phyloP scores from a whole-genome alignment of 2,888 invertebrate species.

The Tipula helvola region DNA sequence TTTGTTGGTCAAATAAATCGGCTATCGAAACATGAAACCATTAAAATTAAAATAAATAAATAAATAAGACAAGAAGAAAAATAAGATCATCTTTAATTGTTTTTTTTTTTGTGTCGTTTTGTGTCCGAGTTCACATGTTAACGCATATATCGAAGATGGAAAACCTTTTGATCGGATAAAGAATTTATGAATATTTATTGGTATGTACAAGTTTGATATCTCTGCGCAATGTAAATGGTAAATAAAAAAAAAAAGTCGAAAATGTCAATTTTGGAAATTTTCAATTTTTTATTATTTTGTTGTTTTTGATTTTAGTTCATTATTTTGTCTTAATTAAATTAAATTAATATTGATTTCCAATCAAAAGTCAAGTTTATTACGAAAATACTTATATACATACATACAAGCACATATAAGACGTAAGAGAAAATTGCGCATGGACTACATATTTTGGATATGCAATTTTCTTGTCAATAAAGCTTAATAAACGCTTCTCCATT shows the following conservation, averaged over 20 bases:
- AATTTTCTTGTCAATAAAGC: neutral
- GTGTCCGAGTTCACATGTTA: neutral
- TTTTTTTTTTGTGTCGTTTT: neutral
- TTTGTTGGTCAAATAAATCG: neutral
- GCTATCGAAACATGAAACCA: neutral
- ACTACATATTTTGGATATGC: neutral
- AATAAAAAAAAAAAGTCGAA: neutral
- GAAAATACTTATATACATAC: neutral
- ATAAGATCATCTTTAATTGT: conserved; percentile 4
- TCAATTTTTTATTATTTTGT: neutral
- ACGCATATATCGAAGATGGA: neutral
- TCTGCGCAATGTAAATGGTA: neutral
- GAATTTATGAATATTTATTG: neutral
- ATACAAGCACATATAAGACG: neutral
- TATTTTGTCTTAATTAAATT: neutral
- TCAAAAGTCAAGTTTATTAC: neutral
- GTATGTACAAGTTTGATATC: neutral
- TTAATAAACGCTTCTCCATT: neutral
- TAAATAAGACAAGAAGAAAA: neutral
- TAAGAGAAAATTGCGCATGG: neutral
- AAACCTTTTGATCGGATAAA: neutral
- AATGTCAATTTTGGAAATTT: neutral
- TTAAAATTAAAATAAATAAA: neutral
- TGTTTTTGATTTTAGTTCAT: neutral
- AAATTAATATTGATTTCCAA: neutral